Evolutionary conservation across 2,888 invertebrate species (phyloP).

Genomic region (Scrobipalpa costella): DNA sequence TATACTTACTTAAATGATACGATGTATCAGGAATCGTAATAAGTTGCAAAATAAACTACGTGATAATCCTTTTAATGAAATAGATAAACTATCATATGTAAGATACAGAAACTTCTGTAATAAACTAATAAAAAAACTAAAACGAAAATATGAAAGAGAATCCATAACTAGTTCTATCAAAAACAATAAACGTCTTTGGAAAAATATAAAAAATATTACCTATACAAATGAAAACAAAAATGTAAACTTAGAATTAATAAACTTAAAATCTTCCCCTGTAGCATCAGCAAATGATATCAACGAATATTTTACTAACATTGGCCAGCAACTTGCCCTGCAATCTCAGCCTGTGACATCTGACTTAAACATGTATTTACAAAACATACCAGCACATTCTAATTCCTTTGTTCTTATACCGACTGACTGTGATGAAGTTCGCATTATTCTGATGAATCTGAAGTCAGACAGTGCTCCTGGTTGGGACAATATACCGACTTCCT

Average conservation of each 20-base stretch:
- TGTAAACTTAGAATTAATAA: conserved; percentile 16
- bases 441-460: not conserved
- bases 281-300: conserved; percentile 18
- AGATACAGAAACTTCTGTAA: conserved; percentile 16
- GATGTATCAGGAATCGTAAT: not conserved
- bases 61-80: not conserved
- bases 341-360: not conserved
- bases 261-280: not conserved
- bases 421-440: not conserved
- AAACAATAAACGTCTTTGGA: conserved; percentile 9
- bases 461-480: conserved; percentile 26
- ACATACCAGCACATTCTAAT: not conserved
- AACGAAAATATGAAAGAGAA: too few species aligned
- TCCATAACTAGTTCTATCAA: not conserved
- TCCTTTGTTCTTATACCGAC: conserved; percentile 2
- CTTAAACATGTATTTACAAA: not conserved
- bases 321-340: conserved; percentile 12
- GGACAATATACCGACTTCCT: conserved; percentile 21
- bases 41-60: not conserved
- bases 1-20: too few species aligned
- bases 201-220: conserved; percentile 15
- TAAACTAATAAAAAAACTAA: conserved; percentile 1
- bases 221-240: conserved; percentile 13
- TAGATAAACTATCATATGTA: not conserved
- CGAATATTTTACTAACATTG: conserved; percentile 19